Evolutionary conservation across 2,113 vertebrate genomes (phyloP).

Genomic region (Cranoglanis bouderius): DNA sequence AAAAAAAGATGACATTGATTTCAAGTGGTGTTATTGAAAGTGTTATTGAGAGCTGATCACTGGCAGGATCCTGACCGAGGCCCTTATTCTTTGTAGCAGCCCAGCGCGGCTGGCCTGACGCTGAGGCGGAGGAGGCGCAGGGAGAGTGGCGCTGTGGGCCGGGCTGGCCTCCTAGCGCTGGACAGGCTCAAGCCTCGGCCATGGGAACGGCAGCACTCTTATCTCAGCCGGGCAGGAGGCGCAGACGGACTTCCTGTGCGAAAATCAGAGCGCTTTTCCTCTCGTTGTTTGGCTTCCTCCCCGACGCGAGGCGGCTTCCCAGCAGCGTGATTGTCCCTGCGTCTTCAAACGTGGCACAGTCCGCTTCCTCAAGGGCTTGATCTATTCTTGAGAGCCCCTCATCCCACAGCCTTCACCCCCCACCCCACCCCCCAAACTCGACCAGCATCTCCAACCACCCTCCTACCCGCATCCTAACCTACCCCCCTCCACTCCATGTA

Average conservation of each 20-base stretch:
- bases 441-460: constrained; percentile 48
- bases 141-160: constrained; percentile 75
- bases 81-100: constrained; percentile 77
- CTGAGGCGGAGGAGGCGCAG: constrained; percentile 75
- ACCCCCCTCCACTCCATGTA: constrained; percentile 28
- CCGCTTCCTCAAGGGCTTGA: constrained; percentile 97
- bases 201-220: constrained; percentile 95
- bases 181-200: constrained; percentile 88
- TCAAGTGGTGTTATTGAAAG: constrained; percentile 53
- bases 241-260: constrained; percentile 94
- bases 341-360: constrained; percentile 99
- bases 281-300: constrained; percentile 99
- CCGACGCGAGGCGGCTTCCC: constrained; percentile 94
- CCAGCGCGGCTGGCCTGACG: constrained; percentile 73
- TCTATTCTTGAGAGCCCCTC: constrained; percentile 85
- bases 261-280: constrained; percentile 99
- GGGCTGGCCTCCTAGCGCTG: constrained; percentile 82
- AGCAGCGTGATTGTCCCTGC: constrained; percentile 98
- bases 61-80: constrained; percentile 72
- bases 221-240: constrained; percentile 97
- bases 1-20: constrained; percentile 26
- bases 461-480: background rate
- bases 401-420: constrained; percentile 58
- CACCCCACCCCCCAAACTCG: constrained; percentile 60
- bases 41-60: constrained; percentile 59